Percentiles rank a stretch among this genome's conserved stretches.
Evolutionary conservation across 2,888 invertebrate species (phyloP).

Genomic region (Tethea ocularis): DNA sequence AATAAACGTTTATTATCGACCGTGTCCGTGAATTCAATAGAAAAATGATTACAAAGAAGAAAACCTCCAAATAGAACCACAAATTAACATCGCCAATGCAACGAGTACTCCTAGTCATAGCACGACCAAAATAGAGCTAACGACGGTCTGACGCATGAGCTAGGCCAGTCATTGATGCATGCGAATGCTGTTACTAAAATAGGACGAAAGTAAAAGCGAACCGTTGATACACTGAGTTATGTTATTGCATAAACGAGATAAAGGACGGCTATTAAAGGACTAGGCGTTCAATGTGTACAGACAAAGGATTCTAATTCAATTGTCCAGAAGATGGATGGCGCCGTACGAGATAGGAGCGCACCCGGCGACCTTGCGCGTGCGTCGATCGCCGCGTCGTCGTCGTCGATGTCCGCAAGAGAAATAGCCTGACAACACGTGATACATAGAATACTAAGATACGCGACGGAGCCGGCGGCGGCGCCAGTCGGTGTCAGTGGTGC

Average conservation of each 20-base stretch:
- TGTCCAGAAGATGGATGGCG: constrained; percentile 51
- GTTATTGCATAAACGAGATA: constrained; percentile 48
- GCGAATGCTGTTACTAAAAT: constrained; percentile 57
- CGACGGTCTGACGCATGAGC: constrained; percentile 60
- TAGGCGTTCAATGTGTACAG: constrained; percentile 43
- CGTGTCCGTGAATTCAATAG: background rate
- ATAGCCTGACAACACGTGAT: constrained; percentile 54
- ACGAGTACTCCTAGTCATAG: constrained; percentile 17
- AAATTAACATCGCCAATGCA: constrained; percentile 28
- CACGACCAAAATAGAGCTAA: constrained; percentile 56
- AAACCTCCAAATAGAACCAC: constrained; percentile 29
- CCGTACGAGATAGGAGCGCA: constrained; percentile 67
- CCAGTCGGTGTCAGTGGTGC: constrained; percentile 38
- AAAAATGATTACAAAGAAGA: constrained; percentile 20
- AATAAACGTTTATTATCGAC: background rate
- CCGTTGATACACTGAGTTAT: constrained; percentile 58
- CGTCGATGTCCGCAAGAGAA: constrained; percentile 45
- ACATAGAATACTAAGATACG: constrained; percentile 58
- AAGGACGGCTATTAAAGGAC: constrained; percentile 39
- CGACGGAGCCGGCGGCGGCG: constrained; percentile 60
- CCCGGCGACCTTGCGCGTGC: constrained; percentile 76
- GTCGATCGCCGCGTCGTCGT: constrained; percentile 49
- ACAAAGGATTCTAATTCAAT: constrained; percentile 51
- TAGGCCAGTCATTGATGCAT: constrained; percentile 63
- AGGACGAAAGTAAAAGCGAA: constrained; percentile 58